Evolutionary conservation across 2,113 vertebrate genomes (phyloP).

Genomic region (Mungos mungo): DNA sequence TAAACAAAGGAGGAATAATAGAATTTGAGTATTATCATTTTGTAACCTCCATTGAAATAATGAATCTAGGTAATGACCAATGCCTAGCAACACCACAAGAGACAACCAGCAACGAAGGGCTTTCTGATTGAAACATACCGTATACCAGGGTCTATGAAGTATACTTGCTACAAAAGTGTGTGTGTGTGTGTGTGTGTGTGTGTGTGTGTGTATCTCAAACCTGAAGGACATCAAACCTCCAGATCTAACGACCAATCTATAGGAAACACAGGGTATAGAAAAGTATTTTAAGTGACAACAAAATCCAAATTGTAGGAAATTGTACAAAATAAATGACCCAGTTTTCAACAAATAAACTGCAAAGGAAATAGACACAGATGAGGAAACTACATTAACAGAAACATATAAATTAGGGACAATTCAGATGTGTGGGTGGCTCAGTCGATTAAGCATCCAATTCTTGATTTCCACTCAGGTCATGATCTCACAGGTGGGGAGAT

Average conservation of each 20-base stretch:
- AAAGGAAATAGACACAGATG: not conserved
- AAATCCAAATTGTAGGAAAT: not conserved
- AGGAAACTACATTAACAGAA: not conserved
- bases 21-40: not conserved
- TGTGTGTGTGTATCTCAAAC: not conserved
- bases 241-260: not conserved
- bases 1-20: not conserved
- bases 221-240: not conserved
- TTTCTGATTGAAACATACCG: not conserved
- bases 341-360: not conserved
- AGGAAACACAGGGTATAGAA: not conserved
- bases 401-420: not conserved
- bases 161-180: not conserved
- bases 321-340: not conserved
- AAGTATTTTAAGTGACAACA: not conserved
- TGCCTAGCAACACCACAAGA: not conserved
- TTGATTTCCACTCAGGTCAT: no score
- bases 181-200: not conserved
- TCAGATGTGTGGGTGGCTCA: no score
- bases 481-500: no score
- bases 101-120: not conserved
- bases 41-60: not conserved
- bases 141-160: not conserved
- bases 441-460: no score
- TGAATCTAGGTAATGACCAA: not conserved